Evolutionary conservation across 2,113 vertebrate genomes (phyloP).

Genomic region (Gavia stellata): DNA sequence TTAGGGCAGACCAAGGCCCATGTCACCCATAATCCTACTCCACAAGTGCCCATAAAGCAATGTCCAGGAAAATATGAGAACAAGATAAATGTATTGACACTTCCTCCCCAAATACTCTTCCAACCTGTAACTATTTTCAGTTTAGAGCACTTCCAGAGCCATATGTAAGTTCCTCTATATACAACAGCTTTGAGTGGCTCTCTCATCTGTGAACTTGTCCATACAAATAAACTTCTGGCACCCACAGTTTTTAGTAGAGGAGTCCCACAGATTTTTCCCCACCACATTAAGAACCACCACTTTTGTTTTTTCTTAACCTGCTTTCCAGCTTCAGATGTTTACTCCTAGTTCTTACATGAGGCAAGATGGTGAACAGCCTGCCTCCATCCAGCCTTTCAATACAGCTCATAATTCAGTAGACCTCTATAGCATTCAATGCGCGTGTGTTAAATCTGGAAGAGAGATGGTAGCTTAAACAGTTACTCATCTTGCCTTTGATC

Average conservation of each 20-base stretch:
- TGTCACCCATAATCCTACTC: background rate
- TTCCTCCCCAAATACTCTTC: background rate
- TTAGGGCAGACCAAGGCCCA: background rate
- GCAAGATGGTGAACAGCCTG: background rate
- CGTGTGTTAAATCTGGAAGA: background rate
- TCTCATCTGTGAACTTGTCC: background rate
- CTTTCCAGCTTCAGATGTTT: background rate
- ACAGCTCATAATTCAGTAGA: background rate
- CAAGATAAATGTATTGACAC: accelerated
- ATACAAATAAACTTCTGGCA: background rate
- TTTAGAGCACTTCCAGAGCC: background rate
- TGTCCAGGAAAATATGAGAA: background rate
- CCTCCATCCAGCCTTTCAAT: background rate
- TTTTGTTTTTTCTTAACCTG: background rate
- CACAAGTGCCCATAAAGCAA: background rate
- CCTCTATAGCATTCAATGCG: accelerated
- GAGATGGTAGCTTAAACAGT: background rate
- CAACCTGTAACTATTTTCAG: background rate
- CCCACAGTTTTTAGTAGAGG: background rate
- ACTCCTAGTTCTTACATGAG: background rate
- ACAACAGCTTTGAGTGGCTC: background rate
- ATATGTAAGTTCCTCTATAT: background rate
- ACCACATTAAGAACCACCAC: background rate
- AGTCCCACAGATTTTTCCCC: background rate
- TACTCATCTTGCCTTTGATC: background rate